Percentiles rank a stretch among this genome's conserved stretches.
These are phyloP conservation scores for Paramormyrops hopkinsi DNA, from an alignment of 2,797 vertebrate species.

Conservation along the genomic window DNA sequence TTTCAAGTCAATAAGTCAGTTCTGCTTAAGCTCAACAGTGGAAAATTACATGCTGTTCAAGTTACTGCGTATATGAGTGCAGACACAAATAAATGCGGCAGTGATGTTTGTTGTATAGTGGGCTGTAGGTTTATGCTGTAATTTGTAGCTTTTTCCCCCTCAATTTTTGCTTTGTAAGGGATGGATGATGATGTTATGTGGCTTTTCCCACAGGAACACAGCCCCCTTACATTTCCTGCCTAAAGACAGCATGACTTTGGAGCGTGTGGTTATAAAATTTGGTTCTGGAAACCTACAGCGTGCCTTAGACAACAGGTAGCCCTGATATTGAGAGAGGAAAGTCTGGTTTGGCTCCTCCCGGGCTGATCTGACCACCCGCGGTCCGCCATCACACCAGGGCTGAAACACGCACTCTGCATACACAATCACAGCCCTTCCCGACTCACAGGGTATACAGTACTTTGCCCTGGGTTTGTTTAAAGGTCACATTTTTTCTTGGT, in stretches of 20 bases:
- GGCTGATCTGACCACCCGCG: neutral
- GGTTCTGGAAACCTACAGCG: neutral
- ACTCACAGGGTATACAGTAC: neutral
- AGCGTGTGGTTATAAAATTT: neutral
- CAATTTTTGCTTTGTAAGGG: neutral
- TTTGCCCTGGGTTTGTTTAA: conserved; percentile 11
- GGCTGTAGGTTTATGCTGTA: neutral
- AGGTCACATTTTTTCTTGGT: conserved; percentile 1
- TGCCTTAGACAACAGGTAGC: neutral
- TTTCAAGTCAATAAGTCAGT: neutral
- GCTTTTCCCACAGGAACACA: neutral
- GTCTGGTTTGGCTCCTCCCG: neutral
- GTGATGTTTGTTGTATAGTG: neutral
- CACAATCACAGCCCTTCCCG: neutral
- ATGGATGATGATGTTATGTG: neutral
- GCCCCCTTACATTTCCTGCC: neutral
- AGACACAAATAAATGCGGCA: neutral
- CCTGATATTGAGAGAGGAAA: neutral
- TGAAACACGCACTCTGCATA: neutral
- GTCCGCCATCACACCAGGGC: neutral
- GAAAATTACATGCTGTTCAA: neutral
- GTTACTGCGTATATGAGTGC: neutral
- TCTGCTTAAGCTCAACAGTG: neutral
- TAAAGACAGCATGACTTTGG: neutral
- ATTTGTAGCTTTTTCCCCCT: neutral